Evolutionary conservation across 2,888 invertebrate genomes (phyloP).

Genomic region (Chrysina gloriosa): DNA sequence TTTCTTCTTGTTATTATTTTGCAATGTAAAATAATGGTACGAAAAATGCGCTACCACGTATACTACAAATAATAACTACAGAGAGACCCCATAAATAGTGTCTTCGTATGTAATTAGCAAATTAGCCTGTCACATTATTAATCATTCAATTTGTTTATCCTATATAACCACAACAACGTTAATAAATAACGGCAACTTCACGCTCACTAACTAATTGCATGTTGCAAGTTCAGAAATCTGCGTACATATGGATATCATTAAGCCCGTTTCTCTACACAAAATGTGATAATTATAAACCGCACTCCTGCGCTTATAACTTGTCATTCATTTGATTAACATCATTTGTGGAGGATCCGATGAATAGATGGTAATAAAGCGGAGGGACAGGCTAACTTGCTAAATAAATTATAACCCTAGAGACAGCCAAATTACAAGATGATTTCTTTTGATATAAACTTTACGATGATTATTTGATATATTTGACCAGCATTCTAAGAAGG

Average conservation of each 20-base stretch:
- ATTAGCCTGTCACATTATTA: background rate
- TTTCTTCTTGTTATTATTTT: too few relatives aligned
- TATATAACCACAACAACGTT: background rate
- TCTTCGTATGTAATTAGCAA: background rate
- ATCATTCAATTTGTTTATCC: background rate
- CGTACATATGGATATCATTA: slow-evolving; percentile 12
- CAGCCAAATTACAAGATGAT: slow-evolving; percentile 8
- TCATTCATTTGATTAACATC: slow-evolving; percentile 28
- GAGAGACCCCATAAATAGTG: too few relatives aligned
- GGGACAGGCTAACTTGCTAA: slow-evolving; percentile 8
- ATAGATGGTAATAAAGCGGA: slow-evolving; percentile 26
- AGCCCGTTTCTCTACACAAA: slow-evolving; percentile 1
- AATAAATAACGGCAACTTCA: background rate
- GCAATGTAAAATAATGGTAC: too few relatives aligned
- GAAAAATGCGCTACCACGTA: too few relatives aligned
- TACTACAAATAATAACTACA: background rate
- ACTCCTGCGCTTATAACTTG: slow-evolving; percentile 16
- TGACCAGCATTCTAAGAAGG: background rate
- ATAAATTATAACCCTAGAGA: slow-evolving; percentile 18
- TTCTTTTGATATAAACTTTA: slow-evolving; percentile 14
- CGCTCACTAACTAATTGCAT: background rate
- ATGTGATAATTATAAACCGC: slow-evolving; percentile 11
- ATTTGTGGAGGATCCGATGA: slow-evolving; percentile 20
- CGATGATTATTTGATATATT: slow-evolving; percentile 10
- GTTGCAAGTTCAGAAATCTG: slow-evolving; percentile 2